phyloP scores from a whole-genome alignment of 1,140 invertebrate species.

The Theocolax elegans region DNA sequence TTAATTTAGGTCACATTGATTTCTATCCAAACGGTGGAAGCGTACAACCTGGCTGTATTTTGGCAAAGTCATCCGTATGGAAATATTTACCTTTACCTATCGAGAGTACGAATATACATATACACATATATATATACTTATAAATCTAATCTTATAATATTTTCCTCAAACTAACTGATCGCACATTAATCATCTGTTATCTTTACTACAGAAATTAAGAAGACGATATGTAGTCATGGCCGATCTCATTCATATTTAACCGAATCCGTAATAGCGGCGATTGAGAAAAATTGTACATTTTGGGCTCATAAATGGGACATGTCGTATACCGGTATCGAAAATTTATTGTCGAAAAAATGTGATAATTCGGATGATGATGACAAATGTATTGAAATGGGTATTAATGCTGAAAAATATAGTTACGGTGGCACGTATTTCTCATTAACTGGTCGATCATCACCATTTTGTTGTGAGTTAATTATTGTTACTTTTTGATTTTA shows the following conservation, averaged over 20 bases:
- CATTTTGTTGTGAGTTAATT: constrained; percentile 40
- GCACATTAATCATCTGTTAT: background rate
- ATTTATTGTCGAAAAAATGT: constrained; percentile 46
- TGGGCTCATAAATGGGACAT: constrained; percentile 68
- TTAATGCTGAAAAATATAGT: constrained; percentile 40
- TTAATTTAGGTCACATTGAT: constrained; percentile 71
- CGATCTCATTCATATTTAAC: constrained; percentile 70
- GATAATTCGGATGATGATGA: background rate
- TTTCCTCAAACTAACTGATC: no score
- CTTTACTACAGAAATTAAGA: background rate
- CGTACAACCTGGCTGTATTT: constrained; percentile 7
- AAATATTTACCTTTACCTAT: background rate
- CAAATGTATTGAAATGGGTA: constrained; percentile 51
- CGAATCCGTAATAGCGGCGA: constrained; percentile 64
- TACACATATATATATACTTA: background rate
- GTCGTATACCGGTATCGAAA: constrained; percentile 52
- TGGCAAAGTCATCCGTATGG: background rate
- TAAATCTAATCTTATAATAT: no score
- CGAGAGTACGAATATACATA: constrained; percentile 60
- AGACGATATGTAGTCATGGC: constrained; percentile 71
- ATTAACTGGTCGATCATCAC: constrained; percentile 23
- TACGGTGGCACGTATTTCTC: constrained; percentile 39
- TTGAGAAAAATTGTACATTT: constrained; percentile 65
- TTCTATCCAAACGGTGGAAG: constrained; percentile 68
- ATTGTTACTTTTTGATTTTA: no score